Evolutionary conservation across 2,113 vertebrate genomes (phyloP).

Genomic region (Phrynocephalus versicolor): DNA sequence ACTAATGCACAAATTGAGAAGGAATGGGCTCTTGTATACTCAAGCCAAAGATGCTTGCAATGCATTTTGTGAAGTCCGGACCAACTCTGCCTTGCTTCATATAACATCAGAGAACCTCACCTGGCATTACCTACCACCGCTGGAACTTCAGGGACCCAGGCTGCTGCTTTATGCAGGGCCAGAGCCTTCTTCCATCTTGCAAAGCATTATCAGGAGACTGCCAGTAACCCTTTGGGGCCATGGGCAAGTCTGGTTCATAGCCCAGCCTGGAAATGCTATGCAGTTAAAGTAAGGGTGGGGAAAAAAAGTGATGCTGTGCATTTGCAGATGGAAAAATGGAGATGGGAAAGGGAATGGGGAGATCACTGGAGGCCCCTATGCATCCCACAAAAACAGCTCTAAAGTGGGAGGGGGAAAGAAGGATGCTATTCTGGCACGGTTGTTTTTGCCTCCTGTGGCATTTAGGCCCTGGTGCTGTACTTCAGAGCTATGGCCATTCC

Average conservation of each 20-base stretch:
- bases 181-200: background rate
- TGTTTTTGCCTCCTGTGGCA: no score
- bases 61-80: background rate
- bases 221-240: background rate
- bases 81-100: background rate
- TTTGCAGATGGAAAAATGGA: no score
- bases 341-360: no score
- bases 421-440: no score
- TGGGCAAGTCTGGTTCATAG: background rate
- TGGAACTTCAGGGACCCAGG: background rate
- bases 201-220: background rate
- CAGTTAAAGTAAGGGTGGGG: no score
- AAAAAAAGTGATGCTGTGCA: no score
- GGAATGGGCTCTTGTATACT: background rate
- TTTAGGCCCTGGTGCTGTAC: no score
- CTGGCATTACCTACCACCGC: background rate
- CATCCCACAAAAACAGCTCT: no score
- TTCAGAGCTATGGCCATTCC: no score
- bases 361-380: no score
- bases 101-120: background rate
- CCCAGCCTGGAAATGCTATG: background rate
- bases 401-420: no score
- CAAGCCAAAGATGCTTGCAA: background rate
- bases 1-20: slow-evolving; percentile 5
- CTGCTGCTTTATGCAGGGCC: background rate